These are phyloP conservation scores for Acheta domesticus DNA, from an alignment of 2,888 invertebrate species.

Conservation along the genomic window DNA sequence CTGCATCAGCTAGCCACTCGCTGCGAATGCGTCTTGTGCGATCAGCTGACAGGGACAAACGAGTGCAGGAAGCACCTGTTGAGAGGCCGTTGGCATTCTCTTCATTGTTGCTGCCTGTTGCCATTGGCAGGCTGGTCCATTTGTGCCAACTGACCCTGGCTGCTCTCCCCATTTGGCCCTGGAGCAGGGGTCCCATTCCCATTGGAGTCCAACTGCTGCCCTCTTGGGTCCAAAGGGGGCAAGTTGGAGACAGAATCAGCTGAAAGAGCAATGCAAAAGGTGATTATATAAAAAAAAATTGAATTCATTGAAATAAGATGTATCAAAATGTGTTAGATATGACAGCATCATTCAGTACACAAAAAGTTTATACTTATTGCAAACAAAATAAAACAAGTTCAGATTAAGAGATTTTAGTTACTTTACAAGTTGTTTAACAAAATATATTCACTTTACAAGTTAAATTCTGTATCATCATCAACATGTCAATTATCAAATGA, in stretches of 20 bases:
- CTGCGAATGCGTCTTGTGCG: constrained; percentile 21
- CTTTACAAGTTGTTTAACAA: too few relatives aligned
- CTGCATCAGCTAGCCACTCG: background rate
- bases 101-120: background rate
- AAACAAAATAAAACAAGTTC: too few relatives aligned
- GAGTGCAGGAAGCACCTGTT: background rate
- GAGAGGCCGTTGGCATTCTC: background rate
- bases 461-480: too few relatives aligned
- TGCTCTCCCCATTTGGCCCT: background rate
- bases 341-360: too few relatives aligned
- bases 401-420: too few relatives aligned
- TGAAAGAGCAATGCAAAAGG: background rate
- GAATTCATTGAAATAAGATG: too few relatives aligned
- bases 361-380: too few relatives aligned
- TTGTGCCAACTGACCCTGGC: background rate
- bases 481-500: too few relatives aligned
- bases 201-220: background rate
- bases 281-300: too few relatives aligned
- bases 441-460: too few relatives aligned
- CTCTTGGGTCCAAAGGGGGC: background rate
- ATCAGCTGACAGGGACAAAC: constrained; percentile 18
- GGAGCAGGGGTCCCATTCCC: background rate
- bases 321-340: too few relatives aligned
- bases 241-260: constrained; percentile 1
- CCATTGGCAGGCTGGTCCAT: background rate